A percentile compares a stretch with the other conserved stretches of the same genome.
Conservation (phyloP, 2,113 vertebrate genomes). For the Taxidea taxus region DNA sequence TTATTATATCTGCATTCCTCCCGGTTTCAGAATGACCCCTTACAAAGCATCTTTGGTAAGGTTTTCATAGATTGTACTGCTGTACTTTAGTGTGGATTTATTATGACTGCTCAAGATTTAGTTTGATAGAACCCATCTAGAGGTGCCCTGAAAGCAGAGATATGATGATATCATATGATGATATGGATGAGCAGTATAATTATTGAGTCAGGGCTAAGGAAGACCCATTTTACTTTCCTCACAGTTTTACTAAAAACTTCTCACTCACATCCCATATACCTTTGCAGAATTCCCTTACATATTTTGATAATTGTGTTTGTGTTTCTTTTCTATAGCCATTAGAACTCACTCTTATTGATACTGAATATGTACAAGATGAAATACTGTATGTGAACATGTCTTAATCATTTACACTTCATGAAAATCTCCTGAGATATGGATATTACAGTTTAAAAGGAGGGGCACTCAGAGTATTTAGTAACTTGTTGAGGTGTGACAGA, state of each 20-base stretch:
- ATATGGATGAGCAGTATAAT: background rate
- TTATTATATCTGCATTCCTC: background rate
- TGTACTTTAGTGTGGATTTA: background rate
- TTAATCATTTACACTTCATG: background rate
- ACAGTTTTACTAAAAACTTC: background rate
- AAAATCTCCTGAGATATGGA: background rate
- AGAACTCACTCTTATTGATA: background rate
- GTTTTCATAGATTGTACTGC: background rate
- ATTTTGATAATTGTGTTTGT: background rate
- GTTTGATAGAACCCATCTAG: background rate
- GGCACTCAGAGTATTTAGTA: background rate
- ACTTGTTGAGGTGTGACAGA: background rate
- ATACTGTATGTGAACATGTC: background rate
- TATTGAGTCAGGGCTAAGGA: background rate
- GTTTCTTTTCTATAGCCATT: background rate
- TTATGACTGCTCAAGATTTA: background rate
- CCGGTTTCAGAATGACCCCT: background rate
- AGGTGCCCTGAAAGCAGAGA: background rate
- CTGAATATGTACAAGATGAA: background rate
- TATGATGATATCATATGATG: no score
- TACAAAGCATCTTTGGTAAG: background rate
- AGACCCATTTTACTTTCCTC: background rate
- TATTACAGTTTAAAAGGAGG: background rate
- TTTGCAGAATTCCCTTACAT: background rate
- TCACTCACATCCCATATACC: background rate